Evolutionary conservation across 2,113 vertebrate genomes (phyloP).

Genomic region (Poeciliopsis turrubarensis): DNA sequence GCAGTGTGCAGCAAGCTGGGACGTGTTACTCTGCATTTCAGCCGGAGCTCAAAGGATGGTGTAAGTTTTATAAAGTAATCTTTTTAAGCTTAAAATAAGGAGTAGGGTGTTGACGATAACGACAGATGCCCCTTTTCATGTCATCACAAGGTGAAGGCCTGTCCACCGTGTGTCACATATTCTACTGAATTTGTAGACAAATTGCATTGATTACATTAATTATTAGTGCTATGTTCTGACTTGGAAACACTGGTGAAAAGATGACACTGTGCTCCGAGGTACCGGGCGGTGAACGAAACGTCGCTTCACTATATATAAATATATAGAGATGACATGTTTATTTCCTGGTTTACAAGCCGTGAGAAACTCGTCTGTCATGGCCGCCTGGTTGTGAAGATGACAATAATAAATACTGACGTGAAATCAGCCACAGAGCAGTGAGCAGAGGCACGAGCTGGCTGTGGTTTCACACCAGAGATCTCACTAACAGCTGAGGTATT

Average conservation of each 20-base stretch:
- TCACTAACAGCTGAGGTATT: constrained; percentile 41
- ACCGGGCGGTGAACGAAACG: neutral
- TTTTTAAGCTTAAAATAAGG: too few relatives aligned
- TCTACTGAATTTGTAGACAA: too few relatives aligned
- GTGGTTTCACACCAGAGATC: constrained; percentile 58
- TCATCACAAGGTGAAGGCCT: too few relatives aligned
- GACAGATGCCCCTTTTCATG: too few relatives aligned
- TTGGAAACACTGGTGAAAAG: neutral
- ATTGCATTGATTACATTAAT: neutral
- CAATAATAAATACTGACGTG: constrained; percentile 47
- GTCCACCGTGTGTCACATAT: too few relatives aligned
- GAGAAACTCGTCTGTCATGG: constrained; percentile 4
- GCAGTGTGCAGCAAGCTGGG: too few relatives aligned
- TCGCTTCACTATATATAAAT: too few relatives aligned
- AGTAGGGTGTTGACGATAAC: too few relatives aligned
- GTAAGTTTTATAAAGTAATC: too few relatives aligned
- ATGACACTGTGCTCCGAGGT: neutral
- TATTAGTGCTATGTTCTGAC: neutral
- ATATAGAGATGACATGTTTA: too few relatives aligned
- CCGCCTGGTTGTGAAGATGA: constrained; percentile 19
- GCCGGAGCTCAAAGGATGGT: too few relatives aligned
- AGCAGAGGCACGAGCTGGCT: constrained; percentile 52
- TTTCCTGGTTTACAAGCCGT: neutral
- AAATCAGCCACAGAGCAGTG: constrained; percentile 36
- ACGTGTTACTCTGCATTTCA: too few relatives aligned